A percentile compares a stretch with the other conserved stretches of the same genome.
phyloP scores from a whole-genome alignment of 2,888 invertebrate species.

The Caenorhabditis plicata region DNA sequence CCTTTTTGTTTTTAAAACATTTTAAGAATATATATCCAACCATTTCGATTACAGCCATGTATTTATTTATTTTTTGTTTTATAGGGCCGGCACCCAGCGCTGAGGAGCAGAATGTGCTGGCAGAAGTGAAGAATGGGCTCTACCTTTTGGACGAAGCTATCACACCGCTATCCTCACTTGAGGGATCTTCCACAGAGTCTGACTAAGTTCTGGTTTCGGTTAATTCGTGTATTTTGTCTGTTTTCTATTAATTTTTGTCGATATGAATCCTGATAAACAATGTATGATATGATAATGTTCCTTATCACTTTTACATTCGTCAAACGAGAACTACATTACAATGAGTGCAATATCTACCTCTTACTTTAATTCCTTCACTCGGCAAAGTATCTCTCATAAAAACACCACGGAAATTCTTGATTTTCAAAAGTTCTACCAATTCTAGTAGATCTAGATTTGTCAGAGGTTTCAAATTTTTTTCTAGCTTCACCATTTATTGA shows the following conservation, averaged over 20 bases:
- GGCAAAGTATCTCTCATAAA: slow-evolving; percentile 2
- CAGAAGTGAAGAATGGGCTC: too few species aligned
- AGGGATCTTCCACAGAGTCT: too few species aligned
- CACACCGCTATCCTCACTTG: too few species aligned
- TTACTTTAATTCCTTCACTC: not conserved
- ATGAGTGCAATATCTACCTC: too few species aligned
- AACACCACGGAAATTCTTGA: slow-evolving; percentile 2
- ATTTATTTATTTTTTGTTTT: not conserved
- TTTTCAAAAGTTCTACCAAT: not conserved
- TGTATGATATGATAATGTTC: slow-evolving; percentile 4
- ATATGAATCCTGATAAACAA: slow-evolving; percentile 5
- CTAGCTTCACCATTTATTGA: not conserved
- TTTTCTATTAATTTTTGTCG: slow-evolving; percentile 4
- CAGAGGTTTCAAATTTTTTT: slow-evolving; percentile 2
- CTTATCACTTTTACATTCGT: slow-evolving; percentile 4
- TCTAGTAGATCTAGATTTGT: not conserved
- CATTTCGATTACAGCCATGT: not conserved
- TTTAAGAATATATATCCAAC: not conserved
- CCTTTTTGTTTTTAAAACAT: not conserved
- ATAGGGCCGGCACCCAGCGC: too few species aligned
- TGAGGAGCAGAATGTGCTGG: too few species aligned
- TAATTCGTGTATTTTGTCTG: too few species aligned
- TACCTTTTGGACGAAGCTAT: too few species aligned
- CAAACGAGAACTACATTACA: slow-evolving; percentile 4
- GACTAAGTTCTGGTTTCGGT: too few species aligned